Percentiles rank a stretch among this genome's conserved stretches.
phyloP scores from a whole-genome alignment of 2,113 vertebrate genomes.

The Genyomyrus donnyi region DNA sequence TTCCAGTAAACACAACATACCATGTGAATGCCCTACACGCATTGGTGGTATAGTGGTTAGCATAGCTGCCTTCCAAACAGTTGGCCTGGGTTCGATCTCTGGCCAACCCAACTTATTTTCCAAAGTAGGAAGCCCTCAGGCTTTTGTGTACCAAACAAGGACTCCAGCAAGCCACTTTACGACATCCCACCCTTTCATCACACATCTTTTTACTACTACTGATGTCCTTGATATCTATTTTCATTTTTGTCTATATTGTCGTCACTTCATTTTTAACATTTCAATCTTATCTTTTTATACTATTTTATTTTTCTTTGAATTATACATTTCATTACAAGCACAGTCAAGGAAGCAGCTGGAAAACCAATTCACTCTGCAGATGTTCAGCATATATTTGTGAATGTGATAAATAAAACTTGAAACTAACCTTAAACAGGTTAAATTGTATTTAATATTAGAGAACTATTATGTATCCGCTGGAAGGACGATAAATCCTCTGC shows the following conservation, averaged over 20 bases:
- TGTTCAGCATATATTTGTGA: background rate
- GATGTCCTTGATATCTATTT: background rate
- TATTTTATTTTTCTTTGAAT: background rate
- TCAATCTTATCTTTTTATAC: background rate
- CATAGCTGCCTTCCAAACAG: slow-evolving; percentile 68
- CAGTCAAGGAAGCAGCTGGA: background rate
- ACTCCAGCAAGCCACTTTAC: background rate
- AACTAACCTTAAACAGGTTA: background rate
- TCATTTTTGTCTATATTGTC: background rate
- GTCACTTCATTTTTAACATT: background rate
- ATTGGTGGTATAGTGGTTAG: slow-evolving; percentile 47
- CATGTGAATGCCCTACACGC: too few relatives aligned
- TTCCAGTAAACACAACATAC: background rate
- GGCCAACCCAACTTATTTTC: background rate
- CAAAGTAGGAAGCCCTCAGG: background rate
- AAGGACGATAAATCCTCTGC: background rate
- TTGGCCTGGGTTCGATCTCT: background rate
- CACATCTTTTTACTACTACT: background rate
- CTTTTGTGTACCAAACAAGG: background rate
- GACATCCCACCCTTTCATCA: background rate
- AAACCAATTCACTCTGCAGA: background rate
- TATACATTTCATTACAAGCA: background rate
- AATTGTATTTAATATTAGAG: background rate
- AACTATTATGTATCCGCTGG: background rate
- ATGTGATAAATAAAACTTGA: background rate